phyloP scores from a whole-genome alignment of 2,113 vertebrate species.

The Coptodon bakossiorum region DNA sequence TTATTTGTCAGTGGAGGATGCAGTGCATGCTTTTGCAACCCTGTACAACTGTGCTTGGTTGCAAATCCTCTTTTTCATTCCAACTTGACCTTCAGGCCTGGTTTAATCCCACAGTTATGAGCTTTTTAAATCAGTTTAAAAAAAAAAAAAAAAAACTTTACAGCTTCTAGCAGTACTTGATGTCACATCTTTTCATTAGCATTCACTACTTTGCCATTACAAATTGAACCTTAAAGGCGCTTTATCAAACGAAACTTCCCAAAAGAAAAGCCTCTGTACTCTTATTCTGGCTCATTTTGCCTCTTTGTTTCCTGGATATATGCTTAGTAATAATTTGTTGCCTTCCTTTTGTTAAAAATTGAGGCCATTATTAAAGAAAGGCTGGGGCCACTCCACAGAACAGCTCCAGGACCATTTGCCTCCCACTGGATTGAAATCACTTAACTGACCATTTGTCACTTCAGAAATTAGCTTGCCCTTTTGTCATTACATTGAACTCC shows the following conservation, averaged over 20 bases:
- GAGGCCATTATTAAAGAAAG: background rate
- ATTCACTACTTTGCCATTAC: background rate
- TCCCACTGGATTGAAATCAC: slow-evolving; percentile 38
- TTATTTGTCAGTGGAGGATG: background rate
- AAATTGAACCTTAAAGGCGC: background rate
- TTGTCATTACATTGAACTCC: slow-evolving; percentile 43
- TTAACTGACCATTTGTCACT: slow-evolving; percentile 46
- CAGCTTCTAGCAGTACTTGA: background rate
- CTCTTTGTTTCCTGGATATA: background rate
- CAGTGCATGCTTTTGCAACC: background rate
- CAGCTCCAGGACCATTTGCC: slow-evolving; percentile 14
- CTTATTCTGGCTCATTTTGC: background rate
- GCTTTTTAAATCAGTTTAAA: background rate
- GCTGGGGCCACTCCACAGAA: background rate
- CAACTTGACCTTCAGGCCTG: background rate
- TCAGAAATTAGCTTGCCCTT: slow-evolving; percentile 52
- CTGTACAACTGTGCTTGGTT: background rate
- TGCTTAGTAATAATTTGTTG: background rate
- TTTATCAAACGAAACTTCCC: background rate
- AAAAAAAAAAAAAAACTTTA: background rate
- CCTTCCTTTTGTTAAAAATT: background rate
- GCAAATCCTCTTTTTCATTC: background rate
- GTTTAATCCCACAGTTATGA: background rate
- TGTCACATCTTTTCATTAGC: background rate
- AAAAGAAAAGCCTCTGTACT: background rate